Evolutionary conservation across 2,888 invertebrate species (phyloP).

Genomic region (Drosophila vallismaia): DNA sequence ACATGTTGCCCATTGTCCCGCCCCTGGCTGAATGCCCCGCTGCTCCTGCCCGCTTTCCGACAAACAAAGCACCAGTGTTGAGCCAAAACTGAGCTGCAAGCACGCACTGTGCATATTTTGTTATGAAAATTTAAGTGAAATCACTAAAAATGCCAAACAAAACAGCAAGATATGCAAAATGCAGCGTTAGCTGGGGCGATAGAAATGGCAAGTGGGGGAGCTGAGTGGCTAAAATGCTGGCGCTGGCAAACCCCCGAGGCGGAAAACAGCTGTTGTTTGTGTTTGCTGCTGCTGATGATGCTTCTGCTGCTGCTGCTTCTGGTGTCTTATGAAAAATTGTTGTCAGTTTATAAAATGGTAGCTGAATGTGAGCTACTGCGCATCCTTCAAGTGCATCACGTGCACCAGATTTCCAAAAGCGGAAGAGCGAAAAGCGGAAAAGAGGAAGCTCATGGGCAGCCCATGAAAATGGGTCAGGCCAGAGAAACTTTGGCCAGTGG

Average conservation of each 20-base stretch:
- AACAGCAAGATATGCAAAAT: conserved; percentile 65
- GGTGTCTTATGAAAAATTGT: conserved; percentile 63
- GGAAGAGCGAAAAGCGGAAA: conserved; percentile 13
- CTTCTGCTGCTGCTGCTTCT: conserved; percentile 31
- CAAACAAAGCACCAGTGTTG: conserved; percentile 21
- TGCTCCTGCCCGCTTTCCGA: not conserved
- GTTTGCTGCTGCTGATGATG: conserved; percentile 28
- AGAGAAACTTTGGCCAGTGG: conserved; percentile 35
- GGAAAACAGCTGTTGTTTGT: conserved; percentile 46
- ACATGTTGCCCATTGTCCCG: conserved; percentile 37
- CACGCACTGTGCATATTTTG: conserved; percentile 75
- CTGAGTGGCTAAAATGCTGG: conserved; percentile 14
- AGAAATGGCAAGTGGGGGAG: not conserved
- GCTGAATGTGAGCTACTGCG: conserved; percentile 56
- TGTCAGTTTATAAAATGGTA: conserved; percentile 75
- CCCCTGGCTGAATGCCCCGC: not conserved
- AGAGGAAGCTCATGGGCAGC: not conserved
- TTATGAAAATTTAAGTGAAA: conserved; percentile 81
- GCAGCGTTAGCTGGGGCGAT: conserved; percentile 15
- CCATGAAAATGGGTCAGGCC: conserved; percentile 33
- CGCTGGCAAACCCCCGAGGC: conserved; percentile 28
- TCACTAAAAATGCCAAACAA: conserved; percentile 80
- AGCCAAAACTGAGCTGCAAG: conserved; percentile 55
- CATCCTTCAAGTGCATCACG: conserved; percentile 54
- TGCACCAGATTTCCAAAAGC: conserved; percentile 45